Base-by-base conservation (phyloP, 2,888 invertebrate genomes). In the Parnassius apollo region DNA sequence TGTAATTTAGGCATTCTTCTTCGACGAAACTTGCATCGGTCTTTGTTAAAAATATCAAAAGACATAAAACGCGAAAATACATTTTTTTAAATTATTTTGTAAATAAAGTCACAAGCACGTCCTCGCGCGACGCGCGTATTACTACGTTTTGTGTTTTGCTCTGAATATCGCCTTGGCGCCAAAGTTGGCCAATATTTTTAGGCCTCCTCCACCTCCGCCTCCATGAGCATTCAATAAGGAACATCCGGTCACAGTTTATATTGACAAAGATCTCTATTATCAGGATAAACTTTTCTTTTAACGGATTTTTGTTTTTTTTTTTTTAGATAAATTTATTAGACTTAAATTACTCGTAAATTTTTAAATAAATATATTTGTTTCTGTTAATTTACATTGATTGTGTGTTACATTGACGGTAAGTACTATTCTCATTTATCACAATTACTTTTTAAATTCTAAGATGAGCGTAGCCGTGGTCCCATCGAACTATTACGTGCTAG, bases 1-100 rank as follows among this genome's bases (percentile, higher is more conserved):
- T 90, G 53, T 88, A 91, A 68, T 91, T 89, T 13, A 91, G 73
- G 70, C 91, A 91, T 69, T 91, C 90, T 72, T 91, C 91, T 55
- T 86, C 83, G 45, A 83, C 69, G 44, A 81, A 70, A 64, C 80
- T 76, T 11, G 77, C 83, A 44, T 78, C 77, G 18, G 76, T 73
- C n/a, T 79, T 71, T 9, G 75, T 74, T 62, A 77, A 70, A 12
- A 76, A 65, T 13, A 84, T 68, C 56, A 76, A 64, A 53, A 63
- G 64, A 65, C 42, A 64, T 57, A 59, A 68, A 51, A 51, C 42
- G 55, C 53, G 57, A 2, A 63, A 44, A 35, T 68, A 64, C 74
- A 76, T 75, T 61, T 61, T 46, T 64, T 56, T 35, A 4, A 35
- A 35, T 35, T 7, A 35, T 35, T 58, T 68, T 64, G 62, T 60